Evolutionary conservation across 2,113 vertebrate species (phyloP).

Genomic region (Gymnocephalus cernua): DNA sequence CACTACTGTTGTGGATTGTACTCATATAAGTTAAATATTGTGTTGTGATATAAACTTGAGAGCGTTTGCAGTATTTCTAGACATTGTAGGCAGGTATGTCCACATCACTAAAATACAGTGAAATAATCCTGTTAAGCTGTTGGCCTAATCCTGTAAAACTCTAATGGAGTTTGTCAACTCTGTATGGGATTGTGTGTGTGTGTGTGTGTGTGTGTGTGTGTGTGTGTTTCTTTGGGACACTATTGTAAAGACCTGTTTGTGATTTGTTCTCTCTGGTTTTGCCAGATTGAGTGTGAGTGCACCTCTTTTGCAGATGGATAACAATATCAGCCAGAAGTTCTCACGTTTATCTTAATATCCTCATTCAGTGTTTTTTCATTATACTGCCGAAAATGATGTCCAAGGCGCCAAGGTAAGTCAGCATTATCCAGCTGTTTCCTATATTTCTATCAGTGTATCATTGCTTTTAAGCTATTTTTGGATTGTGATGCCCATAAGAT

Average conservation of each 20-base stretch:
- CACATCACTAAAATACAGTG: conserved; percentile 51
- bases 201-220: conserved; percentile 22
- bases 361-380: neutral
- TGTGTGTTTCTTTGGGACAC: conserved; percentile 32
- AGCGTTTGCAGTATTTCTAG: neutral
- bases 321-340: neutral
- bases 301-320: conserved; percentile 15
- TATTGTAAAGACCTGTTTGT: neutral
- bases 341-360: neutral
- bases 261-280: conserved; percentile 20
- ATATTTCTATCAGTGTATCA: neutral
- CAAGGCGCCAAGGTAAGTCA: conserved; percentile 67
- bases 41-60: conserved; percentile 2
- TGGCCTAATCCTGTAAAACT: conserved; percentile 70
- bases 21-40: neutral
- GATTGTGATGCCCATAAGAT: neutral
- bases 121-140: conserved; percentile 68
- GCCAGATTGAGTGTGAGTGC: neutral
- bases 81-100: conserved; percentile 15
- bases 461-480: neutral
- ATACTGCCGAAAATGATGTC: conserved; percentile 59
- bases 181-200: conserved; percentile 54
- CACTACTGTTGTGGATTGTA: neutral
- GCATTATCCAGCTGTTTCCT: neutral
- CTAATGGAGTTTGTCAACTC: conserved; percentile 73